phyloP scores from a whole-genome alignment of 2,888 invertebrate species.

The Monopis laevigella region DNA sequence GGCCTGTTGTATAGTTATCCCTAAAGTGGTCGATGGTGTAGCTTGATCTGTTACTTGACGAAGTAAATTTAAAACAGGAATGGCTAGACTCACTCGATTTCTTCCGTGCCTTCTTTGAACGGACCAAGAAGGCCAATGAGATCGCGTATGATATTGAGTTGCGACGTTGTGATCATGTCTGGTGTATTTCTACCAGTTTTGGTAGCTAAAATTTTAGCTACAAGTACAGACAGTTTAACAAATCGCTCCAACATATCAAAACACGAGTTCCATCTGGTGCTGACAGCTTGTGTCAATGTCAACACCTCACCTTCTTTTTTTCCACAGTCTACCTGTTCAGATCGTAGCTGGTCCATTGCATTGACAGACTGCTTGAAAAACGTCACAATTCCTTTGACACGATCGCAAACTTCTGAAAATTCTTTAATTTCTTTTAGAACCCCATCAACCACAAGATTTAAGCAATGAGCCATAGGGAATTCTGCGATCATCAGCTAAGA shows the following conservation, averaged over 20 bases:
- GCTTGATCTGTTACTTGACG: too few species aligned
- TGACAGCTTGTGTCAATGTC: constrained; percentile 25
- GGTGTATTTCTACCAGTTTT: too few species aligned
- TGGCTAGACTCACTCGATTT: too few species aligned
- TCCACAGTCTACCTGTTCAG: constrained; percentile 19
- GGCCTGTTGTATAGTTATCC: constrained; percentile 16
- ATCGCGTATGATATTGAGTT: too few species aligned
- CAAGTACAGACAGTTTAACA: constrained; percentile 22
- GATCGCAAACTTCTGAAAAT: constrained; percentile 23
- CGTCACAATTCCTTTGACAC: constrained; percentile 27
- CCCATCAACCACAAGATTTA: constrained; percentile 26
- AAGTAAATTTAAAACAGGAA: too few species aligned
- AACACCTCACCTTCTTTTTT: constrained; percentile 27
- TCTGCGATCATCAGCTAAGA: constrained; percentile 23
- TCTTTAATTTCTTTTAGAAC: constrained; percentile 22
- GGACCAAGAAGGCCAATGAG: too few species aligned
- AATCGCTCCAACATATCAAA: constrained; percentile 26
- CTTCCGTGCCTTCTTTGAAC: neutral
- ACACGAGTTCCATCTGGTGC: constrained; percentile 27
- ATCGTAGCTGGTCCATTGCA: constrained; percentile 27
- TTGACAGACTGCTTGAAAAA: constrained; percentile 27
- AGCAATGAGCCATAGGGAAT: constrained; percentile 26
- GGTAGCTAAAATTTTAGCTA: constrained; percentile 20
- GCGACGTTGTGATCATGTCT: too few species aligned
- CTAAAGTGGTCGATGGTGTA: too few species aligned